A percentile compares a stretch with the other conserved stretches of the same genome.
phyloP scores from a whole-genome alignment of 2,113 vertebrate genomes.

The Tachycineta bicolor region DNA sequence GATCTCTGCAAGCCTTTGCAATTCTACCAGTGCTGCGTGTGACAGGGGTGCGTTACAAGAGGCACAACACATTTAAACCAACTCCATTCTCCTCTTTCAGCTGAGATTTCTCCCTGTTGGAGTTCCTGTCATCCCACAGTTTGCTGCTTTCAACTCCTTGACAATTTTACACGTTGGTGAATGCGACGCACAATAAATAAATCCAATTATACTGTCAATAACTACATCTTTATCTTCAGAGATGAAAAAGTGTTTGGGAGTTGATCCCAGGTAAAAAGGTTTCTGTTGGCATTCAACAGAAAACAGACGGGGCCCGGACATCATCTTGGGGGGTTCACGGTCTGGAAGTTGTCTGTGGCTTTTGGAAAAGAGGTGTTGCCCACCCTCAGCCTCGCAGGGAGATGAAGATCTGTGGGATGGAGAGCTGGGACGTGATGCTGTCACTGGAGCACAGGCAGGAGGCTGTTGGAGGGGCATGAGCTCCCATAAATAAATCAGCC shows the following conservation, averaged over 20 bases:
- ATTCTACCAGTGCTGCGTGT: not conserved
- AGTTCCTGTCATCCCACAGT: fast-evolving
- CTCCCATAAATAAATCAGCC: not conserved
- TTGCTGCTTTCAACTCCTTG: not conserved
- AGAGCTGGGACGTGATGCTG: not conserved
- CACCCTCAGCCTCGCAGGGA: not conserved
- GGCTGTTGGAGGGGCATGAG: not conserved
- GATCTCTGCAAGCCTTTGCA: not conserved
- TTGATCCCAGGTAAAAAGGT: not conserved
- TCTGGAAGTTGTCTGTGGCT: not conserved
- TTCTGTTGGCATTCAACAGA: not conserved
- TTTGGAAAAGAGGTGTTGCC: not conserved
- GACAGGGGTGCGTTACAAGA: not conserved
- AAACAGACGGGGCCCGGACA: not conserved
- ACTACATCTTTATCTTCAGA: not conserved
- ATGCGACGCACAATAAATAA: not conserved
- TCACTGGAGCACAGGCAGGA: not conserved
- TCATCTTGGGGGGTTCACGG: not conserved
- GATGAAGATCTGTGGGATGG: not conserved
- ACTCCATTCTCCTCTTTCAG: not conserved
- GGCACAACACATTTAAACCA: not conserved
- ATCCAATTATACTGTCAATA: not conserved
- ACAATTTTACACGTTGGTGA: not conserved
- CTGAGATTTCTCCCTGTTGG: not conserved
- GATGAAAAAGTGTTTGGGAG: not conserved